Conservation (phyloP, 2,888 invertebrate genomes). For the Resseliella maxima region DNA sequence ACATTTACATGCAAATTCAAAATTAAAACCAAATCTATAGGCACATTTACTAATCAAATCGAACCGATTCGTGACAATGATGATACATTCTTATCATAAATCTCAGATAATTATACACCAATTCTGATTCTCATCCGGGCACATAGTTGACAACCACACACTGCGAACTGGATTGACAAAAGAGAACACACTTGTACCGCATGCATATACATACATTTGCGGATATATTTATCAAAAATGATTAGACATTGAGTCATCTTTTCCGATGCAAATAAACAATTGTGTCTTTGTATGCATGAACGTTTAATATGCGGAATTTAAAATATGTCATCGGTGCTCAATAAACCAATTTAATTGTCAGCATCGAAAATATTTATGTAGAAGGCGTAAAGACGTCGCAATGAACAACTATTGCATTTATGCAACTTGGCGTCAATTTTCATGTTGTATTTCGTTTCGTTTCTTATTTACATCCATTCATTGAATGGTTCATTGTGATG, state of each 20-base stretch:
- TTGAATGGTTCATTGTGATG: not conserved
- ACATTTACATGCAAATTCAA: constrained; percentile 24
- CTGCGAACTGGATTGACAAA: not conserved
- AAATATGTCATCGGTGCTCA: not conserved
- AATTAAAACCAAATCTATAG: no score
- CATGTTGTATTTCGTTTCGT: not conserved
- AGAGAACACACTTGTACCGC: not conserved
- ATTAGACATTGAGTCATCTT: not conserved
- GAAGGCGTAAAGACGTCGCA: not conserved
- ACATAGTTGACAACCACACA: not conserved
- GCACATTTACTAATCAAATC: constrained; percentile 11
- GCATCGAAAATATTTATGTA: not conserved
- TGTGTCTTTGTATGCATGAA: not conserved
- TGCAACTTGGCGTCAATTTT: not conserved
- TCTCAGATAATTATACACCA: constrained; percentile 43
- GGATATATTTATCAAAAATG: not conserved
- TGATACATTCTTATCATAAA: not conserved
- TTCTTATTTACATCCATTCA: no score
- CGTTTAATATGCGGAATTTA: not conserved
- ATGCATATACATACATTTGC: no score
- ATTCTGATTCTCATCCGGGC: constrained; percentile 8
- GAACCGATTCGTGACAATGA: not conserved
- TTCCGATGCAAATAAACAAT: not conserved
- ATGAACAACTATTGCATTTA: not conserved
- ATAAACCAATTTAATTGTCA: constrained; percentile 12